Base-by-base conservation (phyloP, 2,888 invertebrate species). In the Bursaphelenchus okinawaensis region DNA sequence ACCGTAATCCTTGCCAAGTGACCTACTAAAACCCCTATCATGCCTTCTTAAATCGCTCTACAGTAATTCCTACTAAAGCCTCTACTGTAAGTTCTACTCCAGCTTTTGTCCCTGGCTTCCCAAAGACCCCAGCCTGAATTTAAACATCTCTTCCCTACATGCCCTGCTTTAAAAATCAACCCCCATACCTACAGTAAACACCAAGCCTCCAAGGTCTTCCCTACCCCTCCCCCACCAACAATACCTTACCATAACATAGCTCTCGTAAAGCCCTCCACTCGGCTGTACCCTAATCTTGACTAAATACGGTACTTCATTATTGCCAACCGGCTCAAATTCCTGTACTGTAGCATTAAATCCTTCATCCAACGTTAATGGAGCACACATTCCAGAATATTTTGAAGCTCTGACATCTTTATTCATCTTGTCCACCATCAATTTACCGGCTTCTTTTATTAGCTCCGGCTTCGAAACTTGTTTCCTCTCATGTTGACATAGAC, bases 401-500 rank as follows among this genome's bases (percentile, higher is more conserved):
- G 60, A 59, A 12, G 19, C 19, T 9, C 12, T 22, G 16, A 59
- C 51, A 16, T 40, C 60, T n/a, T 59, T 23, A 7, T 59, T 59
- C 60, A 59, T 59, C 51, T 51, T 50, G 9, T 20, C 51, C 22
- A 59, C 60, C 20, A 50, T 50, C 22, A 51, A 52, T 1, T 59
- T 27, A 4, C 50, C 60, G 8, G 50, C 23, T 50, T 23, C 50
- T 4, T 40, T n/a, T 12, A 12, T 23, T 19, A 59, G 29, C 19
- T 22, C 24, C 26, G 22, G 16, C 12, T 59, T 50, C n/a, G 29
- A n/a, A 24, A 59, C 22, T 8, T 19, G 31, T 50, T 12, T 28
- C 20, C 50, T 16, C 2, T 59, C 27, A 50, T 59, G 60, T 27
- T 59, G 60, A 22, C 60, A 59, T 16, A 59, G 50, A 52, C 60